phyloP scores from a whole-genome alignment of 1,140 invertebrate genomes.

The Paralvinella palmiformis region DNA sequence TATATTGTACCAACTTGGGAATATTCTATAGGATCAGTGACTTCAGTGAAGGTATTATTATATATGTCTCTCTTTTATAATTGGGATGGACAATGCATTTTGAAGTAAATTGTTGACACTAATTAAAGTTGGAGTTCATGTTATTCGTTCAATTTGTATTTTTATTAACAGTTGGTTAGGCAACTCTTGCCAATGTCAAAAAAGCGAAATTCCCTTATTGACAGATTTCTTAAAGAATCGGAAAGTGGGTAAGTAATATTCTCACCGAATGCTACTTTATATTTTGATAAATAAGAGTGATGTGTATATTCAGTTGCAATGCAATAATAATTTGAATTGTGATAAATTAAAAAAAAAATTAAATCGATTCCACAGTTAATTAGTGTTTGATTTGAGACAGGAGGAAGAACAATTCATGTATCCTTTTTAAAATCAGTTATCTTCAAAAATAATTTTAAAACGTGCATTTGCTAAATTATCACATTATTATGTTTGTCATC shows the following conservation, averaged over 20 bases:
- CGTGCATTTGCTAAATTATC: no score
- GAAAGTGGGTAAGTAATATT: slow-evolving; percentile 33
- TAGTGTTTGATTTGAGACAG: slow-evolving; percentile 8
- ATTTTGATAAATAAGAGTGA: no score
- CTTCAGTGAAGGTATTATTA: slow-evolving; percentile 31
- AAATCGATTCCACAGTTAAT: no score
- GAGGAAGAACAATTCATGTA: neutral
- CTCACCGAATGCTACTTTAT: no score
- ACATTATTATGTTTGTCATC: neutral
- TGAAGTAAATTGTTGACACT: neutral
- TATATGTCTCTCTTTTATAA: neutral
- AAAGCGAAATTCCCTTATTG: slow-evolving; percentile 40
- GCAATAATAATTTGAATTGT: no score
- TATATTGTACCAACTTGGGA: slow-evolving; percentile 46
- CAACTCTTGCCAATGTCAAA: slow-evolving; percentile 45
- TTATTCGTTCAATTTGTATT: neutral
- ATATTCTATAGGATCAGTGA: slow-evolving; percentile 34
- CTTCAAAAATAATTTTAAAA: no score
- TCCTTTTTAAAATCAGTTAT: slow-evolving; percentile 9
- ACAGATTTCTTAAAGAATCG: slow-evolving; percentile 43
- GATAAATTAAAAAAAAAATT: no score
- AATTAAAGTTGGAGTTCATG: neutral
- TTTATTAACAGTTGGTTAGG: slow-evolving; percentile 31
- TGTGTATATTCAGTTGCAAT: no score
- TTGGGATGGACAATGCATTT: neutral